A percentile compares a stretch with the other conserved stretches of the same genome.
Conservation (phyloP, 2,888 invertebrate species). For the Cecidostiba fungosa region DNA sequence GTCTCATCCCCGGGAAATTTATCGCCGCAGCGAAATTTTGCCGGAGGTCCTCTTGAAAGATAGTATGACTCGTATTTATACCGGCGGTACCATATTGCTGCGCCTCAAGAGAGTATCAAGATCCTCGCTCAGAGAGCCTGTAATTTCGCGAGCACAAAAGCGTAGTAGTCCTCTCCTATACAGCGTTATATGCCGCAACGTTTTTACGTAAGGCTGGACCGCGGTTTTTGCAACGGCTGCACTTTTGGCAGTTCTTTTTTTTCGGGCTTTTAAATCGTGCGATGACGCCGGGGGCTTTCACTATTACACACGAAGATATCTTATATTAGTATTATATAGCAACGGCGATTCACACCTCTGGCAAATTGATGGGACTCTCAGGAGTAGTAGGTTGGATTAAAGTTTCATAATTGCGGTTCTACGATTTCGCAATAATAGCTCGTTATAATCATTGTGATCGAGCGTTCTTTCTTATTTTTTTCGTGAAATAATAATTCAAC, state of each 20-base stretch:
- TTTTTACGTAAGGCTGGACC: conserved; percentile 25
- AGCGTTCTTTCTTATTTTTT: neutral
- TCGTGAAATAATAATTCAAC: neutral
- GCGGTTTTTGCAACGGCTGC: conserved; percentile 28
- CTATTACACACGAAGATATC: conserved; percentile 13
- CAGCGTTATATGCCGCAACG: conserved; percentile 16
- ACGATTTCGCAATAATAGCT: neutral
- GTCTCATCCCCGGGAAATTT: too few relatives aligned
- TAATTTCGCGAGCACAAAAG: conserved; percentile 27
- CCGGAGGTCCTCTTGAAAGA: neutral
- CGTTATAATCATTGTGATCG: neutral
- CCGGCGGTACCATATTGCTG: conserved; percentile 22
- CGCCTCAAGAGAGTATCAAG: conserved; percentile 31
- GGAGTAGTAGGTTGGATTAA: neutral
- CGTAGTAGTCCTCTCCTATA: neutral
- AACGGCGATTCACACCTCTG: conserved; percentile 3
- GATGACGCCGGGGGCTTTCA: conserved; percentile 12
- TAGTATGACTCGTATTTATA: neutral
- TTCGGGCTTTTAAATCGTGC: neutral
- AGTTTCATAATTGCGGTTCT: neutral
- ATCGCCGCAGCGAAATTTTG: neutral
- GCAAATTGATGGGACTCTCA: neutral
- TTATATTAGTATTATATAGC: too few relatives aligned
- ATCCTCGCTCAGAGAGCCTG: neutral
- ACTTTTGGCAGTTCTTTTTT: conserved; percentile 6